phyloP scores from a whole-genome alignment of 2,888 invertebrate species.

The Sthenelais limicola region DNA sequence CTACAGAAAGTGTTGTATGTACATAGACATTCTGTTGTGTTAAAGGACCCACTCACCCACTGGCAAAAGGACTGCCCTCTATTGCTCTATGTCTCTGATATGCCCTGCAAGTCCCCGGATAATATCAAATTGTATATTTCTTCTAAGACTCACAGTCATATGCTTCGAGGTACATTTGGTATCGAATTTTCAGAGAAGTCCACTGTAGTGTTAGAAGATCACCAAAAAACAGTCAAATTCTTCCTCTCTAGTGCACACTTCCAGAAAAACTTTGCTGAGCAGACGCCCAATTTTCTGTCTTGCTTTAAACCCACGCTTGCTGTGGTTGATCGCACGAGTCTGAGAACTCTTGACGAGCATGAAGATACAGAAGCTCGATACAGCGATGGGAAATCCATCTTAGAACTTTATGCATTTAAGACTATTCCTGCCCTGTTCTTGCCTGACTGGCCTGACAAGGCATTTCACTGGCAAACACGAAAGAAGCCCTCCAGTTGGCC shows the following conservation, averaged over 20 bases:
- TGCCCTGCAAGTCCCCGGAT: background rate
- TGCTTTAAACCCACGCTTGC: background rate
- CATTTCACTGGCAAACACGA: background rate
- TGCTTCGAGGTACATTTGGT: slow-evolving; percentile 23
- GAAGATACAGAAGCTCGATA: too few species aligned
- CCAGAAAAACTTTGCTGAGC: slow-evolving; percentile 13
- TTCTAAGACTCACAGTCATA: background rate
- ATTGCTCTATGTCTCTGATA: background rate
- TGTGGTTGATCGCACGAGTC: background rate
- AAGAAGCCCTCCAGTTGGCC: slow-evolving; percentile 8
- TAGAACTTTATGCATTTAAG: slow-evolving; percentile 21
- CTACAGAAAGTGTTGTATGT: slow-evolving; percentile 5
- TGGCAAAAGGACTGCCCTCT: slow-evolving; percentile 22
- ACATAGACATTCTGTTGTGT: slow-evolving; percentile 11
- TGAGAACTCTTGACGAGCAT: background rate
- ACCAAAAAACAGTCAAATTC: slow-evolving; percentile 5
- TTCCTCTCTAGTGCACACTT: slow-evolving; percentile 16
- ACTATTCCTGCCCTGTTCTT: slow-evolving; percentile 5
- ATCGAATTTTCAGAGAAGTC: slow-evolving; percentile 10
- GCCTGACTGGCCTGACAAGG: slow-evolving; percentile 11
- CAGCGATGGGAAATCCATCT: too few species aligned
- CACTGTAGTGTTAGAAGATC: background rate
- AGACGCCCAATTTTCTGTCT: slow-evolving; percentile 24
- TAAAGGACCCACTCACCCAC: slow-evolving; percentile 4
- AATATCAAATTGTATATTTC: background rate